These are phyloP conservation scores for Lepidocyrtinus sp. DNA, from an alignment of 2,888 invertebrate species.

Conservation along the genomic window DNA sequence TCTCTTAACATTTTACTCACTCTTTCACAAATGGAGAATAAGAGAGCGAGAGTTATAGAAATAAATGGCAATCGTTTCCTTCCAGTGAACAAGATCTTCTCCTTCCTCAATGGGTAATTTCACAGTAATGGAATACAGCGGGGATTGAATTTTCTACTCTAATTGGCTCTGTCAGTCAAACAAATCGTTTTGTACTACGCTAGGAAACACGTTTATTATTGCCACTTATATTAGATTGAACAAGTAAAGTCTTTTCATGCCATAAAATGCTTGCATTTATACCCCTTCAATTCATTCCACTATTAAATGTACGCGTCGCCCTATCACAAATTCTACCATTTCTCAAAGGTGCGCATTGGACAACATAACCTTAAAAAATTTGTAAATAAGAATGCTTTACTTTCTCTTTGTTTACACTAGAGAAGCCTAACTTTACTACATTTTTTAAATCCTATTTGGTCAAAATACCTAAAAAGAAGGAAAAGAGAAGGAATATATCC, in stretches of 20 bases:
- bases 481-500: not conserved
- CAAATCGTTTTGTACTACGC: constrained; percentile 70
- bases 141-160: constrained; percentile 71
- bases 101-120: constrained; percentile 71
- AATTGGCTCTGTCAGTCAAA: constrained; percentile 71
- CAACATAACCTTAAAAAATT: too few relatives aligned
- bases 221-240: constrained; percentile 30
- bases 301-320: too few relatives aligned
- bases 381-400: too few relatives aligned
- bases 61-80: constrained; percentile 71
- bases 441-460: too few relatives aligned
- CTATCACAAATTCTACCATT: too few relatives aligned
- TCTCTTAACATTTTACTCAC: constrained; percentile 16
- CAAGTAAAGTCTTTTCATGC: not conserved
- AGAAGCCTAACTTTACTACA: too few relatives aligned
- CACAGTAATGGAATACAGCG: constrained; percentile 71
- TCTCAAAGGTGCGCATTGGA: too few relatives aligned
- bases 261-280: too few relatives aligned
- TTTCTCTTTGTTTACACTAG: too few relatives aligned
- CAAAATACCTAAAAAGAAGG: too few relatives aligned
- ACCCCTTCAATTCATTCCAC: too few relatives aligned
- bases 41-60: constrained; percentile 67
- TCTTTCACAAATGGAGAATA: constrained; percentile 54
- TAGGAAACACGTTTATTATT: constrained; percentile 41
- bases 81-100: constrained; percentile 70